A percentile compares a stretch with the other conserved stretches of the same genome.
phyloP scores from a whole-genome alignment of 2,113 vertebrate genomes.

The Hystrix brachyura region DNA sequence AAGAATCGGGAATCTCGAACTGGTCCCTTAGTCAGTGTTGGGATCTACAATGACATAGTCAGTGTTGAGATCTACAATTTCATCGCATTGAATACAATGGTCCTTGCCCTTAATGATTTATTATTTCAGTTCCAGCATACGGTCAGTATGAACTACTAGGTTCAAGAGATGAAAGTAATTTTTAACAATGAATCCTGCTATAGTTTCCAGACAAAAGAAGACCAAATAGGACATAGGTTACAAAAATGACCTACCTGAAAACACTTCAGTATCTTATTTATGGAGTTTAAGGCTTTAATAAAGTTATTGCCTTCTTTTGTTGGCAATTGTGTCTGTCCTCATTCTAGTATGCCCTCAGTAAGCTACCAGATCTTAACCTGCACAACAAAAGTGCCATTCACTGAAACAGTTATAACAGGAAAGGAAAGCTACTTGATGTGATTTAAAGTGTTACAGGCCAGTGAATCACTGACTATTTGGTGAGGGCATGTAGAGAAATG shows the following conservation, averaged over 20 bases:
- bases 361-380: constrained; percentile 71
- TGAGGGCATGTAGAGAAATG: constrained; percentile 28
- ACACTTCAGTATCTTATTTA: constrained; percentile 15
- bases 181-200: neutral
- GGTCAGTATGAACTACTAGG: neutral
- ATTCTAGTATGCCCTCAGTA: constrained; percentile 44
- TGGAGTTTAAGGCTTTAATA: constrained; percentile 52
- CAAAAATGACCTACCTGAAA: neutral
- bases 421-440: constrained; percentile 8
- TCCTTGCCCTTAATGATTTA: neutral
- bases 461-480: constrained; percentile 28
- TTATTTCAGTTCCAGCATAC: neutral
- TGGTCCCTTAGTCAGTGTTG: neutral
- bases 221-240: neutral
- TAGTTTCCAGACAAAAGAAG: neutral
- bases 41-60: neutral
- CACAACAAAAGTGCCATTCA: constrained; percentile 71
- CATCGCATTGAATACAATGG: neutral
- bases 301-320: constrained; percentile 47
- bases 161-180: neutral
- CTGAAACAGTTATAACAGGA: constrained; percentile 62
- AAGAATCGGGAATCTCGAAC: neutral
- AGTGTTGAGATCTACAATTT: neutral
- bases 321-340: constrained; percentile 63
- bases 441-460: constrained; percentile 67